Evolutionary conservation across 1,140 invertebrate species (phyloP).

Genomic region (Saccostrea glomerata): DNA sequence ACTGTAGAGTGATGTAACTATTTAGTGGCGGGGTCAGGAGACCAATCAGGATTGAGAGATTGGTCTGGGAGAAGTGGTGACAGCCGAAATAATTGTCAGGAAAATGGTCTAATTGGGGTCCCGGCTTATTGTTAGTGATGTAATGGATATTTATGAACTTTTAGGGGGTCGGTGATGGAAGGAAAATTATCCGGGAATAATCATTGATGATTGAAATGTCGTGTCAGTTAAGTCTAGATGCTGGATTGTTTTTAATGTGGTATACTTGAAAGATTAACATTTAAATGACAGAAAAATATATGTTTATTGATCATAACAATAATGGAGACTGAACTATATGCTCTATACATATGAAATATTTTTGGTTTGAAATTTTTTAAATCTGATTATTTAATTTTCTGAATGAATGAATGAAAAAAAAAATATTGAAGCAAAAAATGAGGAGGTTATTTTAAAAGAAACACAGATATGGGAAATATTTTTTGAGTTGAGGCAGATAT

Average conservation of each 20-base stretch:
- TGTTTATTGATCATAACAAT: too few relatives aligned
- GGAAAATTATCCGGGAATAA: neutral
- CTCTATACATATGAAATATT: too few relatives aligned
- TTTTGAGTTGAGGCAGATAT: constrained; percentile 22
- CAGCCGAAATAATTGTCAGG: constrained; percentile 1
- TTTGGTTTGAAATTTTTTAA: too few relatives aligned
- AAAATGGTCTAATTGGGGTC: constrained; percentile 19
- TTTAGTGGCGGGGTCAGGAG: neutral
- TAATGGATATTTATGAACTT: constrained; percentile 25
- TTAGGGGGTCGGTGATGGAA: constrained; percentile 11
- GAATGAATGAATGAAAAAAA: neutral
- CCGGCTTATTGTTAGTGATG: neutral
- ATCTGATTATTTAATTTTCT: too few relatives aligned
- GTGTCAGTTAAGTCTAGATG: neutral
- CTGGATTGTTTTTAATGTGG: neutral
- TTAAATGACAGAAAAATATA: too few relatives aligned
- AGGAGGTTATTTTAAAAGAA: neutral
- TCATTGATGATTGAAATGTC: constrained; percentile 19
- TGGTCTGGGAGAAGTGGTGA: constrained; percentile 5
- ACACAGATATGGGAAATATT: constrained; percentile 24
- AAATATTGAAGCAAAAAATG: neutral
- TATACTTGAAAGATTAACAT: too few relatives aligned
- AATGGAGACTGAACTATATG: too few relatives aligned
- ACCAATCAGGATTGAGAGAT: neutral
- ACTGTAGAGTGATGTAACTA: neutral